Evolutionary conservation across 2,113 vertebrate species (phyloP), one percentile per base, ranked within the genome.

Genomic region (Sapajus apella): DNA sequence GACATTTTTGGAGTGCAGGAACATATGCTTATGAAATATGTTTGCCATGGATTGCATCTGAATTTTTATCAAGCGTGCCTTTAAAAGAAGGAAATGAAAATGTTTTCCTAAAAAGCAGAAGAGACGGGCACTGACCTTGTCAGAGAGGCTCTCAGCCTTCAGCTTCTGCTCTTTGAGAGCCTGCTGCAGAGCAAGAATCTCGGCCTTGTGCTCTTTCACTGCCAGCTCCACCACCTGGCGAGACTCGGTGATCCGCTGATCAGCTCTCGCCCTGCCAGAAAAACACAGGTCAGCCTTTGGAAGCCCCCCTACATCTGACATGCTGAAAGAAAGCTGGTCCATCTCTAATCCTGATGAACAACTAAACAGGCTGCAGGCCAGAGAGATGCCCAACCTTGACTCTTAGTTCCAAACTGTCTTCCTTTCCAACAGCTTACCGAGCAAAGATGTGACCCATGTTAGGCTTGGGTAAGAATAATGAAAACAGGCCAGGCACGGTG

Each of bases 151-250:
- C 98, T 99, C 99, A 0, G 99, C 99, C 98, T 99, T 99, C 73
- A 99, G 99, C 96, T 99, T 99, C 98, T 99, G 99, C 94, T 99
- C 99, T 95, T 99, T 99, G 70, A 99, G 99, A n/a, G 99, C 99
- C 98, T 99, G 99, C 98, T 99, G 99, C 96, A 99, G 98, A 56
- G 99, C 99, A 45, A 99, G 98, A 97, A 99, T 99, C 98, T 99
- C 99, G 6, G 99, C 99, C 98, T 99, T 99, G 98, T 99, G 99
- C 90, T 99, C 99, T 97, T 99, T 99, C 64, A 99, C 99, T 0
- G 99, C 99, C 96, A 99, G 98, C 90, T 99, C 99, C 80, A 99
- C 99, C 45, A 99, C 99, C 98, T 99, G 99, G 72, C 99, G 99
- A 35, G 99, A 99, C 98, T 99, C 99, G 0, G 99, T 99, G 98